Evolutionary conservation across 2,113 vertebrate genomes (phyloP), one percentile per base, ranked within the genome.

Genomic region (Etia nguti): DNA sequence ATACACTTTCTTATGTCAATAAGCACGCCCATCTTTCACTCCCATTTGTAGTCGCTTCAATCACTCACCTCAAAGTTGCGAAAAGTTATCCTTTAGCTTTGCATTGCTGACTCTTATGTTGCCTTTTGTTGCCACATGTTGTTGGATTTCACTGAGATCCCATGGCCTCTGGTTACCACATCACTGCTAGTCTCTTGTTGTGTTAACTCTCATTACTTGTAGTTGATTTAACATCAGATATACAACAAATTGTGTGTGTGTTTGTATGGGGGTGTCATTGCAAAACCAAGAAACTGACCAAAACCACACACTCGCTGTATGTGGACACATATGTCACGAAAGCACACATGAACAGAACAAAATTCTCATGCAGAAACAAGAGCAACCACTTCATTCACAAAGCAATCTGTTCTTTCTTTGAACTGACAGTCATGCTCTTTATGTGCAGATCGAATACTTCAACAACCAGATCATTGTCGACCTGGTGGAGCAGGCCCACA

Each of bases 391-490:
- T 52, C 26, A 77, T 50, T 52, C 73, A 77, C 18, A 52, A 13
- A 77, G 6, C 11, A 34, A 77, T 31, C 26, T 31, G 0, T 34
- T 34, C 16, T 43, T n/a, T 41, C 29, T 82, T 50, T 65, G 0
- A 38, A 31, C 57, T 29, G 46, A 29, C 80, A 50, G 12, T 16
- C 5, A 2, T 65, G 16, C 29, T 34, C 22, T 36, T 22, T 48
- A 9, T 26, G 20, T 1, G 1, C 94, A 99, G 98, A 97, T 99
- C 0, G 97, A 99, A 3, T 99, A 98, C 94, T 98, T 98, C 89
- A 97, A 98, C 94, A 98, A 99, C 20, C 96, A 98, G 92, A 97
- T 97, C 95, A 99, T 99, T 0, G 98, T 99, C 48, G 98, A 98
- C 24, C 96, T 99, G 7, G 98, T 99, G 92, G 98, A 99, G 89